Conservation (phyloP, 1,140 invertebrate genomes). For the Papilio glaucus region DNA sequence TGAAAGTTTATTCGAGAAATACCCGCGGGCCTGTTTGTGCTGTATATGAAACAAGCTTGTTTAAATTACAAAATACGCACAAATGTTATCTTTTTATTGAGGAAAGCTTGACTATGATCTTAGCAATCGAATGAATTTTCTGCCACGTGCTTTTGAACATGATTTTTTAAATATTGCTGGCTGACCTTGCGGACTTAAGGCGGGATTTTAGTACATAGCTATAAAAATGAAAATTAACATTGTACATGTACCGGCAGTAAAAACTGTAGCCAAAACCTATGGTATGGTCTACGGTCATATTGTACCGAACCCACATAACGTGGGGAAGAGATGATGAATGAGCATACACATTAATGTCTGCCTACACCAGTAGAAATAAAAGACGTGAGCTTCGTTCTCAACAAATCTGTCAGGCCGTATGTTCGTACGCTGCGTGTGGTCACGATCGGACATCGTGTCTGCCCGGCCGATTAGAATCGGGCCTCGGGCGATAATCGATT, state of each 20-base stretch:
- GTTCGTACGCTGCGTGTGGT: conserved; percentile 62
- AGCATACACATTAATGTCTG: too few species aligned
- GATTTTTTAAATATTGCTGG: background rate
- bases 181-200: background rate
- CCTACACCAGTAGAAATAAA: too few species aligned
- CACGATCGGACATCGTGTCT: conserved; percentile 51
- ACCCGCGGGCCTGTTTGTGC: conserved; percentile 20
- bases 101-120: background rate
- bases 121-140: background rate
- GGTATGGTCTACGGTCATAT: too few species aligned
- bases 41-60: conserved; percentile 26
- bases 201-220: background rate
- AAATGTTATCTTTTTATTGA: conserved; percentile 28
- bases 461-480: conserved; percentile 59
- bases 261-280: too few species aligned
- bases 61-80: conserved; percentile 24
- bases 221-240: too few species aligned
- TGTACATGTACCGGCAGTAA: too few species aligned
- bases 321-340: too few species aligned
- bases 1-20: conserved; percentile 5
- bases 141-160: background rate
- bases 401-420: too few species aligned
- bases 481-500: conserved; percentile 59
- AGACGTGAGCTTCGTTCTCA: too few species aligned
- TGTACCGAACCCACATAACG: too few species aligned